A percentile compares a stretch with the other conserved stretches of the same genome.
Evolutionary conservation across 1,140 invertebrate species (phyloP).

Genomic region (Macrostomum lignano): DNA sequence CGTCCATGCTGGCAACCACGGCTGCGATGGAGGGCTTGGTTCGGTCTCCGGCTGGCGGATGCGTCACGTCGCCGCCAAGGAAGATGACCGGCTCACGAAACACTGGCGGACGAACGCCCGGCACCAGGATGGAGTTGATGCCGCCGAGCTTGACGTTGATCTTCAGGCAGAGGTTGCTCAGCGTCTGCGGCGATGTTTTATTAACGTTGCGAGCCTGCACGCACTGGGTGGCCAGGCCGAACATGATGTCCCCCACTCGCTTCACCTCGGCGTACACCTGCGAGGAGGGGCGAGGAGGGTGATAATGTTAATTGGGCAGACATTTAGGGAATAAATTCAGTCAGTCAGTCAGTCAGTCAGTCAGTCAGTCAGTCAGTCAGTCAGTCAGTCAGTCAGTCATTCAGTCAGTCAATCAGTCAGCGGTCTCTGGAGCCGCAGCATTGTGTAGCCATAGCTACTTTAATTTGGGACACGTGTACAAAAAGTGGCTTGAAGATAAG

Average conservation of each 20-base stretch:
- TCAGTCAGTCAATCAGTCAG: no score
- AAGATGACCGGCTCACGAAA: constrained; percentile 82
- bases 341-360: no score
- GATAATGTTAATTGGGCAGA: no score
- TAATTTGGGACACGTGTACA: no score
- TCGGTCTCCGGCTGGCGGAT: constrained; percentile 91
- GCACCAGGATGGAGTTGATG: constrained; percentile 92
- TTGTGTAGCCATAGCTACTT: no score
- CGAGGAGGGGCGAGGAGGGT: not conserved
- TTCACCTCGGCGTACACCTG: constrained; percentile 93
- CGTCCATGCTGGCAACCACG: constrained; percentile 86
- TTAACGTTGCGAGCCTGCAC: constrained; percentile 99
- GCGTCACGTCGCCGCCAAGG: constrained; percentile 91
- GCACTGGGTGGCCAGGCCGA: constrained; percentile 98
- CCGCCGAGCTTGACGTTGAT: constrained; percentile 98
- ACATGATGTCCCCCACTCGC: constrained; percentile 83
- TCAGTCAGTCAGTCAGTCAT: no score
- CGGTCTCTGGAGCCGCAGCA: no score
- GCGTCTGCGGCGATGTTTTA: constrained; percentile 91
- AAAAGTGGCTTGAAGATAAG: not conserved
- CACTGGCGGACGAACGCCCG: constrained; percentile 42
- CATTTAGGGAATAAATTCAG: no score
- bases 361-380: no score
- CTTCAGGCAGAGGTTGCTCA: constrained; percentile 94
- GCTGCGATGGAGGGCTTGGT: constrained; percentile 94